phyloP scores from a whole-genome alignment of 2,113 vertebrate genomes.

The Menidia beryllina region DNA sequence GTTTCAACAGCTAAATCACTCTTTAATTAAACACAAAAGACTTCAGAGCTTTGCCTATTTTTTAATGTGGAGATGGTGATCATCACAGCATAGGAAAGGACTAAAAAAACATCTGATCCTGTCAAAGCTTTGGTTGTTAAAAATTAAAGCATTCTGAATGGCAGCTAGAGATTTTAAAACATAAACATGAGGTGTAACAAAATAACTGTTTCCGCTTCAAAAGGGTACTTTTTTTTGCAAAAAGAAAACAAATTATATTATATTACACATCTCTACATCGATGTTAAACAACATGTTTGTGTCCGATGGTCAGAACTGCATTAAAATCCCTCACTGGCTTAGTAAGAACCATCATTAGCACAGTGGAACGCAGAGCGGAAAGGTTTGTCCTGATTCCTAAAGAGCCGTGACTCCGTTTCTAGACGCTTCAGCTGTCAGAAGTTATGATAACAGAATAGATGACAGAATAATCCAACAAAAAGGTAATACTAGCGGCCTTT shows the following conservation, averaged over 20 bases:
- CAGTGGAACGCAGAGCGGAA: neutral
- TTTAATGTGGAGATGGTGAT: conserved; percentile 62
- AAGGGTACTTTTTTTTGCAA: conserved; percentile 39
- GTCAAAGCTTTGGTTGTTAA: conserved; percentile 32
- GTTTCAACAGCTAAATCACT: neutral
- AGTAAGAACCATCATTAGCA: neutral
- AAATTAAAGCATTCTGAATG: conserved; percentile 34
- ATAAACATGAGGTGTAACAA: conserved; percentile 35
- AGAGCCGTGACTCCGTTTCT: neutral
- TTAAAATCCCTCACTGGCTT: neutral
- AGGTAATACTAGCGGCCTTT: conserved; percentile 5
- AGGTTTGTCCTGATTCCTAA: neutral
- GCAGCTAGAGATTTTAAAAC: conserved; percentile 38
- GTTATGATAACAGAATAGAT: neutral
- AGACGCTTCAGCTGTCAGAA: neutral
- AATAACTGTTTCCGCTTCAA: conserved; percentile 33
- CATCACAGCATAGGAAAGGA: conserved; percentile 57
- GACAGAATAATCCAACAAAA: conserved; percentile 3
- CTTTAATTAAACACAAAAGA: conserved; percentile 8
- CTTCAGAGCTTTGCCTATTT: conserved; percentile 20
- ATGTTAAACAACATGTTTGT: conserved; percentile 61
- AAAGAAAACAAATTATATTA: conserved; percentile 59
- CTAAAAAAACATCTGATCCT: conserved; percentile 10
- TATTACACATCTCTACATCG: conserved; percentile 67
- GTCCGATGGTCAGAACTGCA: conserved; percentile 34